A percentile compares a stretch with the other conserved stretches of the same genome.
Conservation (phyloP, 2,113 vertebrate species). For the human (Homo sapiens) region DNA sequence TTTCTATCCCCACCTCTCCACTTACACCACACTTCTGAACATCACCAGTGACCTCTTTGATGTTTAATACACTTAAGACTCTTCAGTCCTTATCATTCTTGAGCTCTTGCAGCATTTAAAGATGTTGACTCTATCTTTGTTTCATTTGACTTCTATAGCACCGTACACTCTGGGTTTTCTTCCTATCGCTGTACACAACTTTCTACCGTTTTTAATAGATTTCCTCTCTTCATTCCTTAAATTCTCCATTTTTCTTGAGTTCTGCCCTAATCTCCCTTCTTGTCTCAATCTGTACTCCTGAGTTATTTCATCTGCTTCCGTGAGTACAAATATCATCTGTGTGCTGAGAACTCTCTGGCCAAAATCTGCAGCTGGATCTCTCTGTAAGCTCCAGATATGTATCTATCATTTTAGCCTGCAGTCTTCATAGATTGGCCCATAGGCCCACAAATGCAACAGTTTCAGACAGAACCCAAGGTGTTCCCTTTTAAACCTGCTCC, state of each 20-base stretch:
- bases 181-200: neutral
- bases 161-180: neutral
- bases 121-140: neutral
- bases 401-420: neutral
- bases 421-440: neutral
- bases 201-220: neutral
- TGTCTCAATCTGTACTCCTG: neutral
- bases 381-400: neutral
- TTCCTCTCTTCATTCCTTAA: neutral
- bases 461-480: neutral
- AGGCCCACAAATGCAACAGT: neutral
- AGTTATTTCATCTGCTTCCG: neutral
- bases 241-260: neutral
- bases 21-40: neutral
- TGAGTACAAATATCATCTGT: neutral
- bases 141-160: neutral
- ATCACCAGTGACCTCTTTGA: neutral
- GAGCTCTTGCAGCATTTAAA: neutral
- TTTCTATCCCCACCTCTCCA: neutral
- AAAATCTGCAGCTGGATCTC: neutral
- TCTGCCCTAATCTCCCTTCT: slow-evolving; percentile 2
- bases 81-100: neutral
- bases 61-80: neutral
- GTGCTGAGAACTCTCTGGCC: neutral
- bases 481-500: neutral